Evolutionary conservation across 2,888 invertebrate genomes (phyloP).

Genomic region (Byasa hedistus): DNA sequence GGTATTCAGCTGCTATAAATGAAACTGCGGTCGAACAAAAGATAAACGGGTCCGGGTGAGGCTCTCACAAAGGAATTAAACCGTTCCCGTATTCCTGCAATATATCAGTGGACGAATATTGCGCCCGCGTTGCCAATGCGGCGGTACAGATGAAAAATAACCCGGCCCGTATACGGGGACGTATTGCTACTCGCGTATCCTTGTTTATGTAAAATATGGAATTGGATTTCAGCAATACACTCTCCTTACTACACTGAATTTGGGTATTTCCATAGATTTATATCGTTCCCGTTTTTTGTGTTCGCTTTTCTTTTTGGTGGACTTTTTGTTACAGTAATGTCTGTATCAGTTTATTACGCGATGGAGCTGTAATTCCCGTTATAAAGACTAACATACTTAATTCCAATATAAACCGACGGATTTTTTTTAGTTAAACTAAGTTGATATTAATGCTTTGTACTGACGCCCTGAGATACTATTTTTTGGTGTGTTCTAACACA

Average conservation of each 20-base stretch:
- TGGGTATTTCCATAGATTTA: conserved; percentile 14
- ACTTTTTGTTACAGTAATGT: not conserved
- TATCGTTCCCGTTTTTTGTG: conserved; percentile 8
- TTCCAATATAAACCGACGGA: too few species aligned
- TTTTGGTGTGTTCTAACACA: not conserved
- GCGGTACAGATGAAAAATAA: conserved; percentile 23
- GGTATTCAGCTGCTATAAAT: not conserved
- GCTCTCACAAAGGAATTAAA: conserved; percentile 21
- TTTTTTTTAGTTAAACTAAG: too few species aligned
- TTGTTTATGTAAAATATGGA: conserved; percentile 28
- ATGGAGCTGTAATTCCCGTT: too few species aligned
- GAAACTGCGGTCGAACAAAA: conserved; percentile 13
- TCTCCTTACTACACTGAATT: conserved; percentile 17
- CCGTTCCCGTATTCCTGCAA: conserved; percentile 16
- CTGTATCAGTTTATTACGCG: too few species aligned
- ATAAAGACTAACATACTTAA: too few species aligned
- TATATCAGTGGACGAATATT: conserved; percentile 23
- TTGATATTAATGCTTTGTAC: too few species aligned
- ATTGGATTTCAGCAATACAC: conserved; percentile 25
- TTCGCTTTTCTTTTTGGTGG: not conserved
- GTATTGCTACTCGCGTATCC: conserved; percentile 19
- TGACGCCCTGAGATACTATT: not conserved
- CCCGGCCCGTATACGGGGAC: conserved; percentile 10
- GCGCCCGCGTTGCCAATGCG: conserved; percentile 25
- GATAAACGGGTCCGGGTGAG: conserved; percentile 4